phyloP scores from a whole-genome alignment of 2,797 vertebrate species.

The Gymnoscopelus microlampas region DNA sequence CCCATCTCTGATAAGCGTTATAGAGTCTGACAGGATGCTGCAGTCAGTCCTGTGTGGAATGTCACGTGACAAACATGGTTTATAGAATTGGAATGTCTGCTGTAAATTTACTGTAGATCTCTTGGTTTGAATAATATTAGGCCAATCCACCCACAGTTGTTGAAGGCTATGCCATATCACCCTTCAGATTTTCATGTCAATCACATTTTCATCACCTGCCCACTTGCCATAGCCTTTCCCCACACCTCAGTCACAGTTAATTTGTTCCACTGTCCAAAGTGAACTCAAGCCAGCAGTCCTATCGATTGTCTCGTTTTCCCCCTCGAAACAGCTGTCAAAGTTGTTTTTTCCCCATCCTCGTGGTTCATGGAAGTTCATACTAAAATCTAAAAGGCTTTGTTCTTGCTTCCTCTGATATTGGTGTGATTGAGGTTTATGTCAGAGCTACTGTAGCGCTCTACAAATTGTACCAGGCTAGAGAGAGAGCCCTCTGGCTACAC shows the following conservation, averaged over 20 bases:
- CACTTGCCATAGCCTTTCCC: not conserved
- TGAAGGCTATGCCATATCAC: conserved; percentile 12
- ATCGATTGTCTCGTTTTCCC: conserved; percentile 4
- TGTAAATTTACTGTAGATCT: conserved; percentile 11
- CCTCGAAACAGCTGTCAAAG: conserved; percentile 21
- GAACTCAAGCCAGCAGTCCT: conserved; percentile 18
- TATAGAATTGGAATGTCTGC: not conserved
- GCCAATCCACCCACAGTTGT: conserved; percentile 20
- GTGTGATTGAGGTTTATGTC: conserved; percentile 59
- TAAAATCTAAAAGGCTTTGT: conserved; percentile 20
- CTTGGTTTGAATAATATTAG: conserved; percentile 33
- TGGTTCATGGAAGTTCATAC: conserved; percentile 7
- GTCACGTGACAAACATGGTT: not conserved
- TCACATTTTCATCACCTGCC: conserved; percentile 15
- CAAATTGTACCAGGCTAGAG: conserved; percentile 41
- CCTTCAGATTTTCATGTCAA: not conserved
- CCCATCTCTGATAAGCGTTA: not conserved
- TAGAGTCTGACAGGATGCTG: not conserved
- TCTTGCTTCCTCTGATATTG: conserved; percentile 13
- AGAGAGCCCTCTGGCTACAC: conserved; percentile 58
- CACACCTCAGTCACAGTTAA: conserved; percentile 23
- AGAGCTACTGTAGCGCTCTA: conserved; percentile 28
- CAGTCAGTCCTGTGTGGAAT: not conserved
- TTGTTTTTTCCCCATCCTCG: conserved; percentile 15
- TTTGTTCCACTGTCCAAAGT: conserved; percentile 19